Conservation (phyloP, 2,797 vertebrate species). For the Myotis findleyi region DNA sequence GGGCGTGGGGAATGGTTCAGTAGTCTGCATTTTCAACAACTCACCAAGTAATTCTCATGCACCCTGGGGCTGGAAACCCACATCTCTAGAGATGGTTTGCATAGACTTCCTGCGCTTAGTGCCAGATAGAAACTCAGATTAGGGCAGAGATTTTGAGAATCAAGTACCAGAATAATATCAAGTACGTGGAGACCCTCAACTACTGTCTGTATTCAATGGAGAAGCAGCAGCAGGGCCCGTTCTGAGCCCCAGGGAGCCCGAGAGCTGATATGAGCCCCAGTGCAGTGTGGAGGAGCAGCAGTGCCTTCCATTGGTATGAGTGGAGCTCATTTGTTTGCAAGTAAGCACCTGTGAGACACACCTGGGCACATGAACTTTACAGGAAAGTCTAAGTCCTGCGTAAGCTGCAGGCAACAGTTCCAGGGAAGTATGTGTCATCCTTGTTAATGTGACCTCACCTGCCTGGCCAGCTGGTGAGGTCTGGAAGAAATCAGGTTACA, state of each 20-base stretch:
- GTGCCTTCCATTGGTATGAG: neutral
- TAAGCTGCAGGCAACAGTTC: neutral
- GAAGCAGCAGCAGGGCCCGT: neutral
- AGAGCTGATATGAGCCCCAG: neutral
- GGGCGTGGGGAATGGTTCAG: neutral
- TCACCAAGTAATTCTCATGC: neutral
- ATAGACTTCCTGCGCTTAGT: neutral
- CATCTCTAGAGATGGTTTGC: neutral
- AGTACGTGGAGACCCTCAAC: neutral
- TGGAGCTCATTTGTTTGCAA: neutral
- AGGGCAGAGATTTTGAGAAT: conserved; percentile 17
- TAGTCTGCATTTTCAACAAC: neutral
- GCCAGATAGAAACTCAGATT: conserved; percentile 34
- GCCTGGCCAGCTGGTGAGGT: neutral
- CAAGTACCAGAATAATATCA: neutral
- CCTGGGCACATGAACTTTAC: neutral
- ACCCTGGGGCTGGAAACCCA: neutral
- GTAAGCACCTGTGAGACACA: neutral
- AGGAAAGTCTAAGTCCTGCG: neutral
- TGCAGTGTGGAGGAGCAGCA: neutral
- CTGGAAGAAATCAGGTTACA: neutral
- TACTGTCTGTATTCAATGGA: neutral
- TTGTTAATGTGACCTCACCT: neutral
- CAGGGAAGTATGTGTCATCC: neutral
- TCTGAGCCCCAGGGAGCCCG: no score